Conservation (phyloP, 1,140 invertebrate genomes). For the Rhizoglyphus robini region DNA sequence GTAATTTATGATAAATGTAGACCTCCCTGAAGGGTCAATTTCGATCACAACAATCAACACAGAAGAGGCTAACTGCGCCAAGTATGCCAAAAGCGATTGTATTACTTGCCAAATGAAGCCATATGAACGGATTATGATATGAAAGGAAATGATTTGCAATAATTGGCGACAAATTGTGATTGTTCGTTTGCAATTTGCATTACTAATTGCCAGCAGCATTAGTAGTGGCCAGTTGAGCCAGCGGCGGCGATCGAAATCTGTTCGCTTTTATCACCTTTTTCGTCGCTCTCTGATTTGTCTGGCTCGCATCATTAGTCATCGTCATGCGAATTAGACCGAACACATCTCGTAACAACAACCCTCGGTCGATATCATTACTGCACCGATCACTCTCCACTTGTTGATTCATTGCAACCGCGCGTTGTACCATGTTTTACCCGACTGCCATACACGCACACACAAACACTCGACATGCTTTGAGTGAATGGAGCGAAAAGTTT, state of each 20-base stretch:
- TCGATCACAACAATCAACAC: neutral
- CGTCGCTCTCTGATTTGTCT: neutral
- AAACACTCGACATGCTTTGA: no score
- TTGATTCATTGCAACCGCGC: no score
- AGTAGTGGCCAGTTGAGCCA: neutral
- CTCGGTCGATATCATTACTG: neutral
- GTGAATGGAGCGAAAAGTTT: no score
- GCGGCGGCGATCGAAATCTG: no score
- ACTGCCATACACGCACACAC: no score
- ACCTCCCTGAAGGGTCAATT: constrained; percentile 16
- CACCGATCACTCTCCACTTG: no score
- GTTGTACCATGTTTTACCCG: no score
- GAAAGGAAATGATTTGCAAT: constrained; percentile 12
- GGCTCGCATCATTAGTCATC: constrained; percentile 5
- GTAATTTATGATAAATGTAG: constrained; percentile 19
- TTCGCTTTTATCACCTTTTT: neutral
- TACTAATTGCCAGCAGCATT: neutral
- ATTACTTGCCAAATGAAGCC: neutral
- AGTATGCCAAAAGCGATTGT: neutral
- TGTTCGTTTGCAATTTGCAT: constrained; percentile 1
- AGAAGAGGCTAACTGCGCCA: neutral
- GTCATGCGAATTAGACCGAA: constrained; percentile 4
- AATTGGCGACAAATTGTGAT: constrained; percentile 9
- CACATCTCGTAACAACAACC: neutral
- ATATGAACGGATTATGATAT: neutral